A percentile compares a stretch with the other conserved stretches of the same genome.
Evolutionary conservation across 1,140 invertebrate genomes (phyloP).

Genomic region (Temnothorax curvispinosus): DNA sequence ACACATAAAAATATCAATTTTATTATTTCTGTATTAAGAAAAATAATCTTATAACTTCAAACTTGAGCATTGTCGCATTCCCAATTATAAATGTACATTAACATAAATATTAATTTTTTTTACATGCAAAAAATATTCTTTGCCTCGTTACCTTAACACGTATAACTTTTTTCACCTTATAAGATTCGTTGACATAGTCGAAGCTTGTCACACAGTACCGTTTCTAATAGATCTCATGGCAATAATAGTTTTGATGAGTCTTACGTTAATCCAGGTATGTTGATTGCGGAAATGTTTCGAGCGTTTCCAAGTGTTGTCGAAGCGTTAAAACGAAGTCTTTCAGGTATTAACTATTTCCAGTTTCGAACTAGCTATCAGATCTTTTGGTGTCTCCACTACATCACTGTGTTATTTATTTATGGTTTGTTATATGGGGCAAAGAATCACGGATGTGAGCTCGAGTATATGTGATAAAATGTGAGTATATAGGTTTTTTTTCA

Average conservation of each 20-base stretch:
- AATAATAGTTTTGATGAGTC: neutral
- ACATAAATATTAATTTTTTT: neutral
- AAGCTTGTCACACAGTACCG: neutral
- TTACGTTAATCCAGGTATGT: constrained; percentile 23
- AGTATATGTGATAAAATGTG: neutral
- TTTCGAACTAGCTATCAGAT: neutral
- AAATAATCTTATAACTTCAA: neutral
- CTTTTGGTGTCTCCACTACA: neutral
- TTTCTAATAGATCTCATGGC: neutral
- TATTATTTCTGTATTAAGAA: neutral
- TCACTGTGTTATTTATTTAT: neutral
- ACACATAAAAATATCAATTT: neutral
- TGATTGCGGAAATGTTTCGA: neutral
- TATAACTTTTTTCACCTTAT: neutral
- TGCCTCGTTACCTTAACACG: neutral
- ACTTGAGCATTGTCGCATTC: neutral
- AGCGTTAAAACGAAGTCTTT: neutral
- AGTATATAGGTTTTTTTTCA: neutral
- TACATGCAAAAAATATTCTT: neutral
- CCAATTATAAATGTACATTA: neutral
- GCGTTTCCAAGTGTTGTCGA: neutral
- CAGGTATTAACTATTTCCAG: neutral
- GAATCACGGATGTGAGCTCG: neutral
- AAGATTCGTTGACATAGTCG: constrained; percentile 21
- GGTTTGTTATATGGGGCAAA: constrained; percentile 23